phyloP scores from a whole-genome alignment of 2,113 vertebrate species.

The Gambusia affinis region DNA sequence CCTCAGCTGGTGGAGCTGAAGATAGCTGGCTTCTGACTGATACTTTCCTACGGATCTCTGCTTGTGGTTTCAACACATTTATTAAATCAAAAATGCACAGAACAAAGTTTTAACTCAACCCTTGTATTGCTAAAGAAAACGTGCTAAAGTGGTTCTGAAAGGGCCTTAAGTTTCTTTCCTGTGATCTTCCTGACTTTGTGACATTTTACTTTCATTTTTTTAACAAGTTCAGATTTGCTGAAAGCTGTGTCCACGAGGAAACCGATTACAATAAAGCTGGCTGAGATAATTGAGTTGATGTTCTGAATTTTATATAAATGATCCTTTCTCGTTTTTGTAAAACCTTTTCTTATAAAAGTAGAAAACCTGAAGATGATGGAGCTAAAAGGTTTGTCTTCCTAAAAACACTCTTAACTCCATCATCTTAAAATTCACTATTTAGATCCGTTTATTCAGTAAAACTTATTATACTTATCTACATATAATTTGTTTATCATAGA shows the following conservation, averaged over 20 bases:
- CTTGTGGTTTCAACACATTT: constrained; percentile 29
- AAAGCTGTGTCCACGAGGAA: constrained; percentile 54
- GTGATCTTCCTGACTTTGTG: constrained; percentile 56
- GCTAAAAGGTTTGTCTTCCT: neutral
- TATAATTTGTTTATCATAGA: neutral
- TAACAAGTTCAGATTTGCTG: constrained; percentile 54
- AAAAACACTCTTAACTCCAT: too few species aligned
- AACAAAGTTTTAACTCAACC: constrained; percentile 36
- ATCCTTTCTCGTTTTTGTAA: neutral
- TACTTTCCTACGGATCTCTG: constrained; percentile 24
- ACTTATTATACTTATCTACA: neutral
- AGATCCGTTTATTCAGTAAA: neutral
- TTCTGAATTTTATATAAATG: constrained; percentile 19
- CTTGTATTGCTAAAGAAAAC: constrained; percentile 26
- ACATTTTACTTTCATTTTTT: constrained; percentile 62
- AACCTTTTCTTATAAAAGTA: neutral
- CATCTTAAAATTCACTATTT: neutral
- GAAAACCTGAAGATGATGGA: neutral
- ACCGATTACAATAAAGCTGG: constrained; percentile 66
- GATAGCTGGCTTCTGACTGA: constrained; percentile 53
- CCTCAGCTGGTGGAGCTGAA: constrained; percentile 21
- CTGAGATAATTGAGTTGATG: constrained; percentile 30
- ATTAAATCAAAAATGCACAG: constrained; percentile 4
- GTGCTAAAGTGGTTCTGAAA: constrained; percentile 36
- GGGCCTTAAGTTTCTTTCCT: constrained; percentile 45